Conservation (phyloP, 2,888 invertebrate species). For the Drosophila nr. fundita region DNA sequence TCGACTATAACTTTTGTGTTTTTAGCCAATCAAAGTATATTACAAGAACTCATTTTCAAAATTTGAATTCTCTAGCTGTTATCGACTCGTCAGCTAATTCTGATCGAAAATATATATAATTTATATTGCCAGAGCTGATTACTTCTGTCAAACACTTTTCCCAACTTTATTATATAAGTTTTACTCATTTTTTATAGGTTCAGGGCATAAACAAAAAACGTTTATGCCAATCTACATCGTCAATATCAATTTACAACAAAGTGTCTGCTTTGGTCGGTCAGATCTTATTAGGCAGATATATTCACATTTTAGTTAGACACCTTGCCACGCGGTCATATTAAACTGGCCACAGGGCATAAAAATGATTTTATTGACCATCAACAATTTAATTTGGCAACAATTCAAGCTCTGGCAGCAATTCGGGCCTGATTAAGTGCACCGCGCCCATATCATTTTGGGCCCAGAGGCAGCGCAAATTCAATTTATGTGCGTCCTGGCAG, state of each 20-base stretch:
- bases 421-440: conserved; percentile 44
- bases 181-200: neutral
- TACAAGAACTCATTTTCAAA: neutral
- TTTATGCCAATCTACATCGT: neutral
- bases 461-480: conserved; percentile 24
- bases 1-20: neutral
- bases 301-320: neutral
- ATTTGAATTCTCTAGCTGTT: neutral
- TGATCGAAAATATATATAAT: neutral
- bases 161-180: no score
- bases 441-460: conserved; percentile 30
- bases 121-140: neutral
- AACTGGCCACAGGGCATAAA: conserved; percentile 3
- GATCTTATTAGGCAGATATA: neutral
- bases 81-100: no score
- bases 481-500: conserved; percentile 40
- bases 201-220: neutral
- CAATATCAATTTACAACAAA: neutral
- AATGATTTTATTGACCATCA: conserved; percentile 62
- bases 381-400: conserved; percentile 45
- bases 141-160: neutral
- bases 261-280: neutral
- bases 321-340: neutral
- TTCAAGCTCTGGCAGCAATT: conserved; percentile 20
- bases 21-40: neutral